phyloP scores from a whole-genome alignment of 1,140 invertebrate genomes.

The Mylabris phalerata region DNA sequence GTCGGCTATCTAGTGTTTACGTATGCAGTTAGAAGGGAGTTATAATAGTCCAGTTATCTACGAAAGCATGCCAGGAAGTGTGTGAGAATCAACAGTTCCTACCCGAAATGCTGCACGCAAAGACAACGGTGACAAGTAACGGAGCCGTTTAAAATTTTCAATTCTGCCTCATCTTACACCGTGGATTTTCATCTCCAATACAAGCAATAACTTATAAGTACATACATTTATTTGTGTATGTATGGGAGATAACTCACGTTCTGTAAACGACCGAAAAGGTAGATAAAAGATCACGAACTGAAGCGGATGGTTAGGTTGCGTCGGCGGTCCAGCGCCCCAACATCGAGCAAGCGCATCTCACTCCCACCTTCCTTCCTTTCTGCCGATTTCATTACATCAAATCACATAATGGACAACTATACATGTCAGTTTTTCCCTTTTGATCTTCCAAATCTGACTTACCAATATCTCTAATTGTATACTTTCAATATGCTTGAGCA shows the following conservation, averaged over 20 bases:
- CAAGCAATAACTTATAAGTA: no score
- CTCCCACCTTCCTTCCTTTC: conserved; percentile 11
- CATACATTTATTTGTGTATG: no score
- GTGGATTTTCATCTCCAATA: no score
- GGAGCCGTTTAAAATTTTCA: no score
- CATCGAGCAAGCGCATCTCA: conserved; percentile 15
- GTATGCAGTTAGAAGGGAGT: background rate
- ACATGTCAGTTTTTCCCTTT: conserved; percentile 15
- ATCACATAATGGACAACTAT: conserved; percentile 22
- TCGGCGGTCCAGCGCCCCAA: conserved; percentile 20
- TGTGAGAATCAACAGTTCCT: conserved; percentile 21
- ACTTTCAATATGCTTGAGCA: no score
- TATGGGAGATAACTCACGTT: no score
- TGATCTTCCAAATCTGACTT: conserved; percentile 3
- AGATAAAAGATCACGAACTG: conserved; percentile 19
- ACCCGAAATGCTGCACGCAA: background rate
- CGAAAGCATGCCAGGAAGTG: no score
- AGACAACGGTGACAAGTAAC: no score
- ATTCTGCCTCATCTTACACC: no score
- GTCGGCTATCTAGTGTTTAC: background rate
- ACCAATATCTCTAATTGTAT: conserved; percentile 11
- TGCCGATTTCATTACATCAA: conserved; percentile 22
- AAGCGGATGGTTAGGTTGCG: conserved; percentile 14
- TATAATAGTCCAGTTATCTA: no score
- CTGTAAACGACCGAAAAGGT: conserved; percentile 10